Evolutionary conservation across 1,140 invertebrate genomes (phyloP), one percentile per base, ranked within the genome.

Genomic region (Drosophila parvula): DNA sequence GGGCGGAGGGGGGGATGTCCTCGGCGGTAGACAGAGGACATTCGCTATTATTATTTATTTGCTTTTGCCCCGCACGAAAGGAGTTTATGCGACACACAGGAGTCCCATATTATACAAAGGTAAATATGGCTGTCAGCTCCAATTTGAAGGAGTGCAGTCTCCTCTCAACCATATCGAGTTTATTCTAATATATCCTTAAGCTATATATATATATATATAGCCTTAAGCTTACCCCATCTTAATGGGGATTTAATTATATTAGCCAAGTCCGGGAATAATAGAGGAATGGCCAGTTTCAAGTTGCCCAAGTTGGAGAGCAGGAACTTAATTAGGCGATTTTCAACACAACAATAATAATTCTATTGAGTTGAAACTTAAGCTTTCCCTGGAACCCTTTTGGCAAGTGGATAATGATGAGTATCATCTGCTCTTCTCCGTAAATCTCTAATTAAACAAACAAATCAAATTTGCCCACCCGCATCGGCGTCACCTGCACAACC

Each of bases 41-140:
- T 69, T 67, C 64, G 51, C 65, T 55, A 69, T 69, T 69, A 69
- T 69, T 69, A 67, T 69, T 69, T 69, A 69, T 69, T 69, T 69
- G 65, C 16, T 67, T 68, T 69, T n/a, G n/a, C 7, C 18, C 50
- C 34, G 48, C 61, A 44, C 38, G 51, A 40, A 12, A 64, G 48
- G 48, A 50, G 45, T 61, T 50, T 36, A 50, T 30, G 61, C 53
- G 38, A 64, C 55, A 60, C 55, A 60, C 56, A 22, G 22, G 7
- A 27, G 27, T 44, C 18, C 48, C 38, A 51, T 68, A 64, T 68
- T 69, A 53, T 67, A 44, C 36, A 28, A 36, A 65, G 65, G 61
- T 67, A 69, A 69, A 69, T 44, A 69, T 61, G 27, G 18, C 50
- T 32, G 22, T 48, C 36, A 41, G 14, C 40, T 41, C n/a, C 55